Conservation (phyloP, 2,888 invertebrate genomes). For the Hypolimnas misippus region DNA sequence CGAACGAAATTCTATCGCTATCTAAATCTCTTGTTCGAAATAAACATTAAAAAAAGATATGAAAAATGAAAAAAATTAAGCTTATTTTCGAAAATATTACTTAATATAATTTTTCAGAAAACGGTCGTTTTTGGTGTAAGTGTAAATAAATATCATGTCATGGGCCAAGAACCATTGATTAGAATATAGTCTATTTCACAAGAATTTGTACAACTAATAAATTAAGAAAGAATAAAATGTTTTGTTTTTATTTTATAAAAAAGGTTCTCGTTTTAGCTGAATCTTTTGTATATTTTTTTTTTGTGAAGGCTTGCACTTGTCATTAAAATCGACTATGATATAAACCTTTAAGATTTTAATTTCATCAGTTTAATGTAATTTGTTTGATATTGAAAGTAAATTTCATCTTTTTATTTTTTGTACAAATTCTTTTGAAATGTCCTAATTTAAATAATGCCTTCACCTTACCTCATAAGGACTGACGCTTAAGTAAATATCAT, state of each 20-base stretch:
- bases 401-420: neutral
- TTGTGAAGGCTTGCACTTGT: no score
- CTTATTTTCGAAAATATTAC: neutral
- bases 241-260: neutral
- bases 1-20: neutral
- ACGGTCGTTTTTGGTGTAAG: neutral
- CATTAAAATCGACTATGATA: no score
- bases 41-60: neutral
- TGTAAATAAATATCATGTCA: neutral
- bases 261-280: no score
- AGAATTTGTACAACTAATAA: neutral
- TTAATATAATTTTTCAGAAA: neutral
- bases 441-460: neutral
- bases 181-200: neutral
- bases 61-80: neutral
- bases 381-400: no score
- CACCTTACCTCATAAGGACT: neutral
- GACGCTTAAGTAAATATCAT: neutral
- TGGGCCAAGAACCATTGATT: no score
- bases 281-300: no score
- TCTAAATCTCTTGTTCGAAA: neutral
- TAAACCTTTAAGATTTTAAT: no score
- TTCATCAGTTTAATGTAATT: no score
- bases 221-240: neutral
- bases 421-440: conserved; percentile 1